Evolutionary conservation across 2,797 vertebrate genomes (phyloP), one percentile per base, ranked within the genome.

Genomic region (Poeciliopsis gracilis): DNA sequence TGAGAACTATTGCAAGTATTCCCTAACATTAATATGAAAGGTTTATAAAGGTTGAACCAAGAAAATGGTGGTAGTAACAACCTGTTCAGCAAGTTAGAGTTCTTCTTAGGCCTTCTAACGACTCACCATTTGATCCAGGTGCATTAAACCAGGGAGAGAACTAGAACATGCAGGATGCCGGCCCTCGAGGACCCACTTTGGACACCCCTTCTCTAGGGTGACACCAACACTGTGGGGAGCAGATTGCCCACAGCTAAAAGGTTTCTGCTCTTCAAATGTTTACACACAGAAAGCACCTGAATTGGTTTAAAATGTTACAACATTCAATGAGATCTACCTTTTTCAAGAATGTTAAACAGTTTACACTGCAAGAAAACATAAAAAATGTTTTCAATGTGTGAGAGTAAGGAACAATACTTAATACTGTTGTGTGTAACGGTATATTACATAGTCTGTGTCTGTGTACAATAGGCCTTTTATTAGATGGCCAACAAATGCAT

Each of bases 161-260:
- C 41, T 9, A 9, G 8, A 41, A 41, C 8, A 9, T 41, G 41
- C 41, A 41, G 41, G 41, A 9, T 1, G 41, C 41, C 41, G 7
- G 41, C 41, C 41, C 41, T 41, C 41, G 7, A 41, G 41, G 41
- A 41, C 41, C 41, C 41, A 41, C 41, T 41, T 41, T 41, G 41
- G 41, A 41, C 8, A 41, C 41, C 7, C 41, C 41, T 41, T 8
- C 8, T 20, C 2, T 16, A 73, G 36, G 30, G 23, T 3, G 33
- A 28, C 13, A 38, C 63, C 61, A 72, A 47, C 76, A 18, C 11
- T 71, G 76, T 71, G 76, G 12, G 76, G 72, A 73, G 13, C 25
- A 36, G 43, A 47, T 30, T 25, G 15, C 2, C 45, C 46, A 63
- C 78, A 75, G 76, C 72, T 55, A 47, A 23, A 71, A 28, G 57